Conservation (phyloP, 2,113 vertebrate genomes). For the Sialia sialis region DNA sequence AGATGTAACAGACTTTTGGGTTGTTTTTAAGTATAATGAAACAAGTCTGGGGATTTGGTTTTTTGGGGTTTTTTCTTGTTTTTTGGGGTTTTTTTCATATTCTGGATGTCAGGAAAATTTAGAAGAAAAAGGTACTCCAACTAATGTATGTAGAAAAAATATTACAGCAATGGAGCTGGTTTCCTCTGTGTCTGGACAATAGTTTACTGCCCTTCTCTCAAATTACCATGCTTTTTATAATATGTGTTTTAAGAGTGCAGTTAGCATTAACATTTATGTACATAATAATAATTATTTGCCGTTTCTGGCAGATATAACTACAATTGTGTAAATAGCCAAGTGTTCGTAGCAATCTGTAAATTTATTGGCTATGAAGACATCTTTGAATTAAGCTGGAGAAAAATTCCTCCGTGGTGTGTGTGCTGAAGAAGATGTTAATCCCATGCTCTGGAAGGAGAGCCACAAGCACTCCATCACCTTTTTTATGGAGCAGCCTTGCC, state of each 20-base stretch:
- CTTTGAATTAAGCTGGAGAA: neutral
- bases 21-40: neutral
- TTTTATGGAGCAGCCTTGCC: slow-evolving; percentile 28
- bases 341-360: neutral
- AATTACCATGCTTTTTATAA: neutral
- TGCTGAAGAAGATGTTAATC: neutral
- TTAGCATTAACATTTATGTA: slow-evolving; percentile 35
- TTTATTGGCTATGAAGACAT: slow-evolving; percentile 33
- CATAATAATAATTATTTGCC: neutral
- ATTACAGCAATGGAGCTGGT: neutral
- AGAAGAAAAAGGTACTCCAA: neutral
- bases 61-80: too few species aligned
- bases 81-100: neutral
- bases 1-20: neutral
- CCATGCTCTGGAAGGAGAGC: slow-evolving; percentile 1
- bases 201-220: slow-evolving; percentile 9
- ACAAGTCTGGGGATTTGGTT: neutral
- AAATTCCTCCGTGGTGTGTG: neutral
- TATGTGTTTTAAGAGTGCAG: neutral
- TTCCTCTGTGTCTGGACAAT: neutral
- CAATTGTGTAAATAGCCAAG: neutral
- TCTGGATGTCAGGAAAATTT: neutral
- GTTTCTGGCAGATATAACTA: neutral
- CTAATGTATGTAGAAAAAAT: neutral
- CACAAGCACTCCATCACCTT: slow-evolving; percentile 34